Conservation (phyloP, 1,140 invertebrate species). For the Saccostrea glomerata region DNA sequence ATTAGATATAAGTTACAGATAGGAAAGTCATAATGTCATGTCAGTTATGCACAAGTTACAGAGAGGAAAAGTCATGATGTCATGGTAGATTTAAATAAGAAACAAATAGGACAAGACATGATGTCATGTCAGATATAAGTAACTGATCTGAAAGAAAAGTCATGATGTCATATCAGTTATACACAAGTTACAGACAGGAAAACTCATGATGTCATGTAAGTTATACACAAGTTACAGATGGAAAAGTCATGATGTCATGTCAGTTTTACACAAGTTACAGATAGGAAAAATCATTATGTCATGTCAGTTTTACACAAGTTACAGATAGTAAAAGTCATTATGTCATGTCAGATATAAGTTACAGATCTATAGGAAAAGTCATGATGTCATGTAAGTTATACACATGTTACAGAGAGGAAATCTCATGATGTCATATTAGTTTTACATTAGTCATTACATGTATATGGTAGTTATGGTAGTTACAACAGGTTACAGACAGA, state of each 20-base stretch:
- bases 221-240: too few relatives aligned
- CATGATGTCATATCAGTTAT: neutral
- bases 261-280: neutral
- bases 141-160: neutral
- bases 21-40: neutral
- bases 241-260: neutral
- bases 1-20: neutral
- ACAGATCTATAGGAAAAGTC: neutral
- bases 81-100: neutral
- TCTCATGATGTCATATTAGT: slow-evolving; percentile 7
- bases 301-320: neutral
- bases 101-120: neutral
- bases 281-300: slow-evolving; percentile 74
- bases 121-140: neutral
- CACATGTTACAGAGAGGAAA: neutral
- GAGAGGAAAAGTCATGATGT: slow-evolving; percentile 74
- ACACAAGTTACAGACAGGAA: neutral
- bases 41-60: neutral
- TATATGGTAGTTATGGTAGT: too few relatives aligned
- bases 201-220: slow-evolving; percentile 20
- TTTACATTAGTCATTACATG: neutral
- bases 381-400: neutral
- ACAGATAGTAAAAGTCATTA: neutral
- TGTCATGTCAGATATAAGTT: neutral
- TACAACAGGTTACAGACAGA: neutral